A percentile compares a stretch with the other conserved stretches of the same genome.
phyloP scores from a whole-genome alignment of 2,888 invertebrate species.

The Callinectes sapidus region DNA sequence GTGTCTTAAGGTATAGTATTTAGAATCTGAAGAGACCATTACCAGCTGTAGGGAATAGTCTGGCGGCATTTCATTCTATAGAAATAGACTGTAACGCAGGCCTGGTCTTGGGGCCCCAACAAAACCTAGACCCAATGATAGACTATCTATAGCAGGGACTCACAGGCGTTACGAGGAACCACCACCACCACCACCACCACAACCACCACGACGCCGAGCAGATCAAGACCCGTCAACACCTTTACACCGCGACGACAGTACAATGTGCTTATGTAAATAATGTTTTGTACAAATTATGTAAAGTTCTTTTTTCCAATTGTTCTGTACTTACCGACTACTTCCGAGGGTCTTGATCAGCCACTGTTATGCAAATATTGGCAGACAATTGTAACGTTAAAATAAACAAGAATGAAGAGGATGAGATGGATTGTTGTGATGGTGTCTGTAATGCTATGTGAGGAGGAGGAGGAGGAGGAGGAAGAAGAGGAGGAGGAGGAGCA shows the following conservation, averaged over 20 bases:
- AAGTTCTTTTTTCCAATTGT: conserved; percentile 18
- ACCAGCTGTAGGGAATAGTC: conserved; percentile 18
- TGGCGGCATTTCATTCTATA: conserved; percentile 16
- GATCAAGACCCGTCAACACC: conserved; percentile 28
- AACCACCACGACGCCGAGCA: neutral
- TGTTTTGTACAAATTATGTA: conserved; percentile 32
- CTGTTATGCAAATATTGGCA: neutral
- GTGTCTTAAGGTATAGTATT: conserved; percentile 29
- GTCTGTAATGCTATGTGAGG: neutral
- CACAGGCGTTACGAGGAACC: neutral
- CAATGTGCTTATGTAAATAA: conserved; percentile 35
- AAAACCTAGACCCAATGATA: neutral
- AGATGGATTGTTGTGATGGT: neutral
- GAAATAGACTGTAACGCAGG: neutral
- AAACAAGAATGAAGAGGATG: neutral
- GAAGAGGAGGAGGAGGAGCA: conserved; percentile 15
- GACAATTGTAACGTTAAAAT: neutral
- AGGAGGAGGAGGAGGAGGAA: conserved; percentile 18
- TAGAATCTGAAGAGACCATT: conserved; percentile 4
- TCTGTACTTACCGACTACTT: neutral
- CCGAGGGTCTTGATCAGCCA: conserved; percentile 2
- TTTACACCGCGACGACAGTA: conserved; percentile 4
- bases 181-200: neutral
- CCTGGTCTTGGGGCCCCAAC: neutral
- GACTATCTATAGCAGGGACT: neutral